Evolutionary conservation across 2,888 invertebrate genomes (phyloP).

Genomic region (Cerastoderma edule): DNA sequence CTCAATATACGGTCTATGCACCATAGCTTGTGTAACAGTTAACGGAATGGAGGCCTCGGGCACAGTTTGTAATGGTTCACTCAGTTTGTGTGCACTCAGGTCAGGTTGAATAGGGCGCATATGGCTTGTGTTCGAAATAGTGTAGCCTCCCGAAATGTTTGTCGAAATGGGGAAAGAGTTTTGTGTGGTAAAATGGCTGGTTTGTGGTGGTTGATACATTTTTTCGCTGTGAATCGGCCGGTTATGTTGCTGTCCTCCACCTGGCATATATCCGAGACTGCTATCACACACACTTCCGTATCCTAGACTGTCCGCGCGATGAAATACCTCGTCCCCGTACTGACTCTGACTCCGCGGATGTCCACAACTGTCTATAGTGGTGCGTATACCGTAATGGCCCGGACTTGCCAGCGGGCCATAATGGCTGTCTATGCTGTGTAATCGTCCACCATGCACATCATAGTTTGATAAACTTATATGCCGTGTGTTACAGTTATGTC

Average conservation of each 20-base stretch:
- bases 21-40: constrained; percentile 65
- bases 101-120: constrained; percentile 47
- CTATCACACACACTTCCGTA: constrained; percentile 51
- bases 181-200: constrained; percentile 17
- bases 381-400: constrained; percentile 41
- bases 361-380: constrained; percentile 40
- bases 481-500: constrained; percentile 30
- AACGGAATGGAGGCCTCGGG: constrained; percentile 38
- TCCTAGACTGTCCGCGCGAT: constrained; percentile 58
- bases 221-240: constrained; percentile 31
- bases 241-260: constrained; percentile 22
- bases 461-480: constrained; percentile 56
- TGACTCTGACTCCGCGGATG: constrained; percentile 26
- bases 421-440: constrained; percentile 60
- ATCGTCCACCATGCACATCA: constrained; percentile 56
- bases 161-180: constrained; percentile 15
- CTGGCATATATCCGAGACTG: constrained; percentile 36
- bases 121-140: constrained; percentile 39
- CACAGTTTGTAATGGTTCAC: constrained; percentile 20
- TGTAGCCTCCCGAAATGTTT: constrained; percentile 27
- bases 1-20: constrained; percentile 64
- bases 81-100: constrained; percentile 24
- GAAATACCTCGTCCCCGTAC: constrained; percentile 27
- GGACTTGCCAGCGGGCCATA: constrained; percentile 46
- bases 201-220: constrained; percentile 27